Evolutionary conservation across 1,140 invertebrate species (phyloP), one percentile per base, ranked within the genome.

Genomic region (Macrotrachela quadricornifera): DNA sequence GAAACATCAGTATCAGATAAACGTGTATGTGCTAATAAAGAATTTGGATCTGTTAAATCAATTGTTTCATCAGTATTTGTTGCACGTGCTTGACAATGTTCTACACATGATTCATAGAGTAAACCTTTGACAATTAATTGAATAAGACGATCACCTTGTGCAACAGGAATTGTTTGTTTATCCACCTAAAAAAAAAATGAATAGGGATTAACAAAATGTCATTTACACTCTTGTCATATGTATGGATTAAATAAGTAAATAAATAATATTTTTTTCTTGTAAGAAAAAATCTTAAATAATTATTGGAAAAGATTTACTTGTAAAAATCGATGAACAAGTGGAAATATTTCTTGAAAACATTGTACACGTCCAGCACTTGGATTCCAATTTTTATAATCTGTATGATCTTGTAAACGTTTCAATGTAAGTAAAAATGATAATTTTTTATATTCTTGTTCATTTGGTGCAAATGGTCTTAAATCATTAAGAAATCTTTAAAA

Each of bases 91-190:
- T 92, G 85, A 61, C 88, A 95, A 70, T 82, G 94, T 66, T 87
- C 85, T 1, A 95, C 85, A 69, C 88, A 94, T 0, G 84, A 83
- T 71, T 95, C 90, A 68, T 94, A 96, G 37, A 95, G 71, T 49
- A 94, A 78, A 6, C 90, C 90, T 57, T 74, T 74, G 45, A 76
- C 67, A n/a, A 94, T 75, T 36, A 96, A 73, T 66, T 94, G 86
- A 60, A 94, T 79, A 1, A 96, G 75, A 18, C 90, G 72, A 63
- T 91, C 85, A 64, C 85, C 86, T 60, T 78, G 80, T 1, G 84
- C 78, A 56, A 71, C 73, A 44, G 74, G 42, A 30, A 57, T 58
- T 13, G 57, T 54, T 16, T 58, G 53, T 16, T 52, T 56, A 46
- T 36, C 51, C 42, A 30, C 41, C 13, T 48, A 10, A 8, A 30